Evolutionary conservation across 2,113 vertebrate genomes (phyloP).

Genomic region (Platichthys flesus): DNA sequence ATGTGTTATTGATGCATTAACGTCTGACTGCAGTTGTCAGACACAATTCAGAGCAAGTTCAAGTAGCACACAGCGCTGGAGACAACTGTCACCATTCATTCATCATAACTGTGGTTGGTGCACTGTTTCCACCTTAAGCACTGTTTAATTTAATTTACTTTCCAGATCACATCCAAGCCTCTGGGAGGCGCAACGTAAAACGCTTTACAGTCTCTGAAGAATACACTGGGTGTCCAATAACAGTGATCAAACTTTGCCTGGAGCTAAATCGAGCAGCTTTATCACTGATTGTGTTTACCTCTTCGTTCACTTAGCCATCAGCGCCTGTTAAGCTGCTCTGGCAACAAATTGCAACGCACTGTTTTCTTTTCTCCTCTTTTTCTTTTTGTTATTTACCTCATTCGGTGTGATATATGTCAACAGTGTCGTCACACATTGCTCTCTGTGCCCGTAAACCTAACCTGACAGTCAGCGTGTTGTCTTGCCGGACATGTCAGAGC

Average conservation of each 20-base stretch:
- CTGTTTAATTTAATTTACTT: conserved; percentile 73
- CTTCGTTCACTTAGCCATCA: conserved; percentile 27
- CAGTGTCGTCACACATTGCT: conserved; percentile 15
- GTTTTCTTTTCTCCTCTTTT: background rate
- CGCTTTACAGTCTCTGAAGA: conserved; percentile 27
- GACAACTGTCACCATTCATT: conserved; percentile 74
- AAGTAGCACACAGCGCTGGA: conserved; percentile 44
- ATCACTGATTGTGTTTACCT: conserved; percentile 30
- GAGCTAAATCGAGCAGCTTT: conserved; percentile 39
- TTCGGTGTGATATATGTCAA: conserved; percentile 29
- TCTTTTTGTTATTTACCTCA: background rate
- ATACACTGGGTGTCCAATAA: conserved; percentile 31
- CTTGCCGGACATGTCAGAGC: conserved; percentile 21
- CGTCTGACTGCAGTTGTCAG: conserved; percentile 68
- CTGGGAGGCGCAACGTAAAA: conserved; percentile 35
- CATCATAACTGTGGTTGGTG: conserved; percentile 57
- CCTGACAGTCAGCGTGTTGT: conserved; percentile 41
- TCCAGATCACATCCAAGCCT: conserved; percentile 62
- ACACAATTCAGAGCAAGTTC: conserved; percentile 56
- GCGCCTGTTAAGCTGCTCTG: background rate
- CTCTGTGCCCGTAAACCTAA: conserved; percentile 15
- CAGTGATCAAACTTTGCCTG: conserved; percentile 45
- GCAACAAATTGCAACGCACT: background rate
- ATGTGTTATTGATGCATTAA: conserved; percentile 72
- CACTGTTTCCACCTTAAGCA: conserved; percentile 70